phyloP scores from a whole-genome alignment of 2,888 invertebrate genomes.

The Cataglyphis cursor region DNA sequence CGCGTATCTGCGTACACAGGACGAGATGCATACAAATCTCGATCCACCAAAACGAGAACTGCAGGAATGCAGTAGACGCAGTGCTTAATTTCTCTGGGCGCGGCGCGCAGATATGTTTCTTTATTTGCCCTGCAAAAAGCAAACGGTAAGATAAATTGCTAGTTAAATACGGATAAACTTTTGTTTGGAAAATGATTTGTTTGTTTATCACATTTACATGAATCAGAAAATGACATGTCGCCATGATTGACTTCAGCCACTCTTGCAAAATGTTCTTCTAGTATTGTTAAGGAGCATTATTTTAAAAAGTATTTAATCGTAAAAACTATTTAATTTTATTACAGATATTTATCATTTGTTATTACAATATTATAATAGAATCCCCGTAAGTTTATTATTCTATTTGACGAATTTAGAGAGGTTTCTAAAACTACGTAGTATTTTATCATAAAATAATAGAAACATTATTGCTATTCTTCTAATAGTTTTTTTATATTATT shows the following conservation, averaged over 20 bases:
- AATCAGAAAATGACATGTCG: not conserved
- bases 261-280: not conserved
- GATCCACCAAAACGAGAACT: conserved; percentile 36
- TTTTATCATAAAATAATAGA: not conserved
- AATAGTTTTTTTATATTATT: not conserved
- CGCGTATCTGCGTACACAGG: not conserved
- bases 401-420: not conserved
- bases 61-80: conserved; percentile 45
- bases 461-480: not conserved
- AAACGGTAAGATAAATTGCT: not conserved
- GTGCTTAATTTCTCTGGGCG: conserved; percentile 11
- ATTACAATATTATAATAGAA: no score
- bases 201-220: not conserved
- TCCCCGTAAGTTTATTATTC: not conserved
- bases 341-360: not conserved
- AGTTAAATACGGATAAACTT: not conserved
- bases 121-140: not conserved
- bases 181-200: not conserved
- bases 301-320: not conserved
- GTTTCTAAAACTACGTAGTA: no score
- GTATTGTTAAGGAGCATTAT: not conserved
- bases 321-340: not conserved
- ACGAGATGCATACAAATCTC: conserved; percentile 12
- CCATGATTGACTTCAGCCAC: not conserved
- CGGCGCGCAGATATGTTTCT: not conserved